Evolutionary conservation across 1,140 invertebrate species (phyloP).

Genomic region (Idris sp.): DNA sequence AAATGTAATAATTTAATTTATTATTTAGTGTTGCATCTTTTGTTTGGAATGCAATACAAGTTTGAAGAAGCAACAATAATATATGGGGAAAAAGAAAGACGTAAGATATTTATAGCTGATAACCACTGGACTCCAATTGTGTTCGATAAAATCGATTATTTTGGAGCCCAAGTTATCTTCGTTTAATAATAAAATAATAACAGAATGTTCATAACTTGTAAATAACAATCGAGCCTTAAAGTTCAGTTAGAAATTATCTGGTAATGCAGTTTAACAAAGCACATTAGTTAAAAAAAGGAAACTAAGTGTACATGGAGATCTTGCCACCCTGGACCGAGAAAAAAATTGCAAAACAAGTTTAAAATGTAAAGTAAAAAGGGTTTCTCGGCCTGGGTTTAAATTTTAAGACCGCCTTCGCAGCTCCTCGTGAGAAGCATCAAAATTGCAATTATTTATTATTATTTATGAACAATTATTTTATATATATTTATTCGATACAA

Average conservation of each 20-base stretch:
- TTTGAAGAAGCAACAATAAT: slow-evolving; percentile 2
- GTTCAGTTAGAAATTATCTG: slow-evolving; percentile 51
- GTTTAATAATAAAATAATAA: slow-evolving; percentile 36
- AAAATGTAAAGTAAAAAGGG: no score
- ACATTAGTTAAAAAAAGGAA: slow-evolving; percentile 9
- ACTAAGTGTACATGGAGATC: slow-evolving; percentile 34
- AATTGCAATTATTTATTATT: slow-evolving; percentile 41
- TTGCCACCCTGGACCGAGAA: no score
- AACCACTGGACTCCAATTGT: slow-evolving; percentile 57
- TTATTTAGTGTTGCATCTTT: no score
- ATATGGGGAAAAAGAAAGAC: no score
- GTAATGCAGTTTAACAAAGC: slow-evolving; percentile 22
- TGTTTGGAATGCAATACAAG: no score
- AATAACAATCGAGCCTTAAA: slow-evolving; percentile 56
- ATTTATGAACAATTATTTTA: slow-evolving; percentile 21
- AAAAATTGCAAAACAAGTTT: no score
- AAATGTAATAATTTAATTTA: no score
- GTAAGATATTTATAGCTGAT: slow-evolving; percentile 49
- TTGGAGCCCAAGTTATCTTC: slow-evolving; percentile 35
- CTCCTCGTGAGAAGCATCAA: slow-evolving; percentile 40
- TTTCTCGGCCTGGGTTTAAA: slow-evolving; percentile 39
- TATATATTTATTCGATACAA: slow-evolving; percentile 38
- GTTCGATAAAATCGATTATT: slow-evolving; percentile 58
- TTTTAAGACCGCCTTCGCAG: slow-evolving; percentile 48
- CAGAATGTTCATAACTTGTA: slow-evolving; percentile 54